These are phyloP conservation scores for Pasiphila rectangulata DNA, from an alignment of 2,888 invertebrate genomes.

Conservation along the genomic window DNA sequence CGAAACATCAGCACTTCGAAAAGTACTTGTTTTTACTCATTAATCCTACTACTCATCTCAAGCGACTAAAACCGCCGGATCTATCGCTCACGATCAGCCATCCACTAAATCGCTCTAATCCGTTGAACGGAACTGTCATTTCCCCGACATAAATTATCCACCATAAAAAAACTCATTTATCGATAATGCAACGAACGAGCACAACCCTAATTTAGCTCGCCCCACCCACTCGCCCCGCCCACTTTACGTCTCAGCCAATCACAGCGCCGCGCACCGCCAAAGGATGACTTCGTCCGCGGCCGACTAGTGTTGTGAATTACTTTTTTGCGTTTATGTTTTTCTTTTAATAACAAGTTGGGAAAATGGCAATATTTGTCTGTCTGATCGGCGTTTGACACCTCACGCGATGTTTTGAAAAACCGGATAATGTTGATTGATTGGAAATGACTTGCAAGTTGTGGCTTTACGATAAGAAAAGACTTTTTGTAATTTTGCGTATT, in stretches of 20 bases:
- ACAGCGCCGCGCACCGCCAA: constrained; percentile 39
- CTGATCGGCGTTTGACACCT: constrained; percentile 56
- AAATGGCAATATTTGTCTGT: constrained; percentile 51
- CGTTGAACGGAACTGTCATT: constrained; percentile 63
- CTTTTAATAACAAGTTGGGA: constrained; percentile 51
- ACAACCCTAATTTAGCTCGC: constrained; percentile 56
- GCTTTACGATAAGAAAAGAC: too few species aligned
- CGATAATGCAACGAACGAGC: constrained; percentile 57
- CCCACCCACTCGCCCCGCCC: constrained; percentile 63
- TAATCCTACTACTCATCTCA: background rate
- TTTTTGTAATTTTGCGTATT: too few species aligned
- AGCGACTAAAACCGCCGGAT: constrained; percentile 37
- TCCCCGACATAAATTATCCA: constrained; percentile 67
- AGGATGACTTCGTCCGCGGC: constrained; percentile 56
- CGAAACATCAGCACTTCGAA: constrained; percentile 5
- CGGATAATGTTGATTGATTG: constrained; percentile 31
- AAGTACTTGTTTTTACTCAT: too few species aligned
- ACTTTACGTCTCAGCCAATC: constrained; percentile 56
- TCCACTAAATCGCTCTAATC: constrained; percentile 40
- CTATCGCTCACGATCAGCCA: constrained; percentile 50
- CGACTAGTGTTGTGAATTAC: constrained; percentile 72
- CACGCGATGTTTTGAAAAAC: constrained; percentile 55
- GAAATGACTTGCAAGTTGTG: constrained; percentile 18
- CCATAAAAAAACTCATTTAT: constrained; percentile 64
- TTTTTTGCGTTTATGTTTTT: constrained; percentile 65